phyloP scores from a whole-genome alignment of 2,888 invertebrate genomes.

The Phalangium opilio region DNA sequence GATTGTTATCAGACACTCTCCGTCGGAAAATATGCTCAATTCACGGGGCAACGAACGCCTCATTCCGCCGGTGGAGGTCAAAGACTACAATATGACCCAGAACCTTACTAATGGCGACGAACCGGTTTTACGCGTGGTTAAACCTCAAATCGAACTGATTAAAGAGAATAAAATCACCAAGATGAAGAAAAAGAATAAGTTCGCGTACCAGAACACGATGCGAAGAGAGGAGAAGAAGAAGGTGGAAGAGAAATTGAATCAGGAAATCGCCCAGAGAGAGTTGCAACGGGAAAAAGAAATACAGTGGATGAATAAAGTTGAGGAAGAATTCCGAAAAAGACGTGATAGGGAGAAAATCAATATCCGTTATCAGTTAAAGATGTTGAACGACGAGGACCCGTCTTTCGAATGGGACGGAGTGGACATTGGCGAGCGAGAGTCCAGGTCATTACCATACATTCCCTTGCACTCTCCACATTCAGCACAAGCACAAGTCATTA shows the following conservation, averaged over 20 bases:
- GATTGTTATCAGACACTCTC: neutral
- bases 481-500: neutral
- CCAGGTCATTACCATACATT: neutral
- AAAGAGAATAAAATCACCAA: neutral
- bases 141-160: neutral
- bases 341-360: conserved; percentile 41
- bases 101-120: neutral
- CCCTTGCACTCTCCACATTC: neutral
- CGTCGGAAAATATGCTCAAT: neutral
- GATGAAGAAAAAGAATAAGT: conserved; percentile 39
- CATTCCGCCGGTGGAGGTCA: neutral
- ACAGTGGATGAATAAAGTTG: conserved; percentile 67
- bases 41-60: neutral
- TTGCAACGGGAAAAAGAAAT: conserved; percentile 56
- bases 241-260: conserved; percentile 56
- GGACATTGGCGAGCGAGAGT: neutral
- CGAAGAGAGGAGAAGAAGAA: conserved; percentile 59
- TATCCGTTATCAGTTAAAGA: neutral
- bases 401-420: neutral
- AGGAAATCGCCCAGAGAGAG: conserved; percentile 50
- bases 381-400: neutral
- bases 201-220: conserved; percentile 70
- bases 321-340: conserved; percentile 68
- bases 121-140: neutral
- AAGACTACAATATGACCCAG: neutral